Base-by-base conservation (phyloP, 35 echinoderm and acorn worm species). In the Ophioderma brevispina region DNA sequence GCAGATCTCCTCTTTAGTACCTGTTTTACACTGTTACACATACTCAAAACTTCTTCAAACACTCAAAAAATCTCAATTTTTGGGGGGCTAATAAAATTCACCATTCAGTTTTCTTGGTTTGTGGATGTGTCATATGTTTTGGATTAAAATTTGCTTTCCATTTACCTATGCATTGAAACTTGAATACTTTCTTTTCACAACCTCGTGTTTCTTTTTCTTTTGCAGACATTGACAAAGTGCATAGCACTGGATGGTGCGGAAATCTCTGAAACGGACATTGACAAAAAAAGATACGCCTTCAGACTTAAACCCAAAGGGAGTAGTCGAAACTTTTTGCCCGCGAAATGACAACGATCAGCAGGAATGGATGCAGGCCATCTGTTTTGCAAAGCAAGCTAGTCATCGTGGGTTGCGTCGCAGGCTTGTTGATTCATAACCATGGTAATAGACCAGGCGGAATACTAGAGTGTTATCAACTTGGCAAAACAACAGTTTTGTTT, bases 281-380 rank as follows among this genome's bases (percentile, higher is more conserved):
- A 94, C 70, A 55, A 92, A 33, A 98, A 92, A 78, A 46, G 81
- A 6, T 89, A 88, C 88, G 93, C 88, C 37, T 98, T 98, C 80
- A 85, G 89, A 88, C 78, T 98, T 31, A 94, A 94, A 64, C 96
- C 96, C 33, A 79, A 82, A 56, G 93, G 88, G 19, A 89, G 77
- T 56, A 94, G 90, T 49, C 87, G 96, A 81, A 90, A 90, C 5
- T 87, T 92, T 92, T 92, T 41, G 37, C 95, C 8, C 52, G 96
- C 96, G 82, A 36, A 89, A 76, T 46, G 81, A 94, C 31, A 82
- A 76, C 13, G 96, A 98, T 32, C 96, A 95, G 36, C 87, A 95
- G 55, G 90, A 95, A 37, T 98, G 96, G 96, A 98, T 98, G 96
- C 89, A 94, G 50, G 93, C 92, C 21, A 94, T 98, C 79, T 98